These are phyloP conservation scores for Pseudoatta argentina DNA, from an alignment of 1,140 invertebrate species.

Conservation along the genomic window DNA sequence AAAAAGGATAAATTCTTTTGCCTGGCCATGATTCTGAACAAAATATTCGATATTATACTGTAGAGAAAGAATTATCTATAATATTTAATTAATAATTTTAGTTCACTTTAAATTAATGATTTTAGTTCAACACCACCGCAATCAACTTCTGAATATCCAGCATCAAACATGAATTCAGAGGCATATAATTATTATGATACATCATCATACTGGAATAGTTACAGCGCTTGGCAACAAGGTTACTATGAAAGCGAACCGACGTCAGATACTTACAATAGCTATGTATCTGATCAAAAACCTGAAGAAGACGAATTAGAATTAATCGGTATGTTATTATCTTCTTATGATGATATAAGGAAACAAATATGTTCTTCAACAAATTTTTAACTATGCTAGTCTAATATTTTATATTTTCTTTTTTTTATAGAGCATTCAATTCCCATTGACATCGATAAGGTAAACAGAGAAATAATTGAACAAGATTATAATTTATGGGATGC, in stretches of 20 bases:
- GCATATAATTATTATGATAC: constrained; percentile 85
- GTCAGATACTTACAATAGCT: constrained; percentile 83
- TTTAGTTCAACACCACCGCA: constrained; percentile 83
- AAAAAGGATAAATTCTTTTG: constrained; percentile 27
- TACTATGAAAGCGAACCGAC: constrained; percentile 86
- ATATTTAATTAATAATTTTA: too few species aligned
- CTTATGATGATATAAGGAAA: neutral
- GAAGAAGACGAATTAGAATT: constrained; percentile 89
- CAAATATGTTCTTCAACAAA: neutral
- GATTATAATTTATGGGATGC: constrained; percentile 93
- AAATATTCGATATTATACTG: neutral
- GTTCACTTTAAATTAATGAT: constrained; percentile 17
- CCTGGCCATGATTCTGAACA: neutral
- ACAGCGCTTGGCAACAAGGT: constrained; percentile 86
- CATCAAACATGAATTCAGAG: constrained; percentile 82
- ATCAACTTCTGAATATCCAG: constrained; percentile 83
- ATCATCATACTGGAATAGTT: constrained; percentile 86
- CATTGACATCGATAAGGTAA: constrained; percentile 91
- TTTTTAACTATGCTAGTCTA: neutral
- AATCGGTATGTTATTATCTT: constrained; percentile 85
- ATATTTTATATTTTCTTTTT: constrained; percentile 59
- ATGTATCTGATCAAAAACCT: constrained; percentile 83
- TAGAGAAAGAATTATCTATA: neutral
- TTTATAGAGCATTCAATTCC: constrained; percentile 91
- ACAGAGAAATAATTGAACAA: constrained; percentile 91